Evolutionary conservation across 1,140 invertebrate genomes (phyloP).

Genomic region (Lepidurus couesii): DNA sequence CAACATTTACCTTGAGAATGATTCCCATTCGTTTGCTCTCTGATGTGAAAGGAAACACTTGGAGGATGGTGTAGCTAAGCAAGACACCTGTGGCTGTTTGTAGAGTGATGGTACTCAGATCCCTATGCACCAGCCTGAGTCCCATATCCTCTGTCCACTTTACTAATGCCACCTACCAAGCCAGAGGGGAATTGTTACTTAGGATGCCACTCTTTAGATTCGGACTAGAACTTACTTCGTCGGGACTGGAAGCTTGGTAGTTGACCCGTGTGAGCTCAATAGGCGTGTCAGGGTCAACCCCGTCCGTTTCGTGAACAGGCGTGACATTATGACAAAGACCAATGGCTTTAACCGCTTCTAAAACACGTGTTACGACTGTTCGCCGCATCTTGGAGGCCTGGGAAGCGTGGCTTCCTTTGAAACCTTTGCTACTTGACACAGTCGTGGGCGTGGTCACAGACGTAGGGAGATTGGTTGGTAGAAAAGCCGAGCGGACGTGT

Average conservation of each 20-base stretch:
- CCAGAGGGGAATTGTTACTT: no score
- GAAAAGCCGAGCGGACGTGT: neutral
- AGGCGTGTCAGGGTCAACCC: slow-evolving; percentile 38
- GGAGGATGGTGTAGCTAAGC: slow-evolving; percentile 79
- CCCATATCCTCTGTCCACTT: slow-evolving; percentile 66
- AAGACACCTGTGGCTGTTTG: slow-evolving; percentile 63
- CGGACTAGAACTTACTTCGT: slow-evolving; percentile 66
- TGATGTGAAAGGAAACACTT: slow-evolving; percentile 96
- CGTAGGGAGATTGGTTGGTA: neutral
- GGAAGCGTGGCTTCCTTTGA: neutral
- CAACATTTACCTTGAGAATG: slow-evolving; percentile 70
- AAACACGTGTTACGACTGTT: slow-evolving; percentile 68
- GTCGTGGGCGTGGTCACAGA: neutral
- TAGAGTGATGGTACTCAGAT: slow-evolving; percentile 71
- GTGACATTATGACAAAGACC: slow-evolving; percentile 99
- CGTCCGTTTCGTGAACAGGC: slow-evolving; percentile 74
- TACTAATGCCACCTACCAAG: slow-evolving; percentile 65
- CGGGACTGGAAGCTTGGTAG: slow-evolving; percentile 91
- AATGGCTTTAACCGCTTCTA: slow-evolving; percentile 84
- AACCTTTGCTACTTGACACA: neutral
- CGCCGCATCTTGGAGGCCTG: slow-evolving; percentile 50
- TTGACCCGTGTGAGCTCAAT: slow-evolving; percentile 40
- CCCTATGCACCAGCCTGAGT: slow-evolving; percentile 60
- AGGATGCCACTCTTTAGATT: no score
- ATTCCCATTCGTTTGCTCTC: slow-evolving; percentile 99